Conservation (phyloP, 2,888 invertebrate genomes). For the Stramonita haemastoma region DNA sequence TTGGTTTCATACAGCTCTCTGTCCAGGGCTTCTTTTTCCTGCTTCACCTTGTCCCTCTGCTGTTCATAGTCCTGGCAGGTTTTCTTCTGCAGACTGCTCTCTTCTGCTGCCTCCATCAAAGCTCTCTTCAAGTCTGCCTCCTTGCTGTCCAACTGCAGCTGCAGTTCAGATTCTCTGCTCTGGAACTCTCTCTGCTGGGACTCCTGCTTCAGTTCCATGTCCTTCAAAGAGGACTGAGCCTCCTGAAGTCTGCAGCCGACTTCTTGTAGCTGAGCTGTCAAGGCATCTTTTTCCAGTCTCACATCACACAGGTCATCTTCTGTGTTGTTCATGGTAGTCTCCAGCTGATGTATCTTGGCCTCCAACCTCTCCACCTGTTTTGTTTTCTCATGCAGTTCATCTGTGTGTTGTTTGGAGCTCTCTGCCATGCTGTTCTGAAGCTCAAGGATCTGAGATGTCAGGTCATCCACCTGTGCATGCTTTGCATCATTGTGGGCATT, state of each 20-base stretch:
- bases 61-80: conserved; percentile 14
- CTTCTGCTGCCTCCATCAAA: conserved; percentile 38
- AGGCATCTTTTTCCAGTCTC: conserved; percentile 31
- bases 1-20: conserved; percentile 16
- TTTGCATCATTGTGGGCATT: not conserved
- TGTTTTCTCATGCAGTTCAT: conserved; percentile 43
- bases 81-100: conserved; percentile 1
- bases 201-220: conserved; percentile 36
- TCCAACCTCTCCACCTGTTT: conserved; percentile 46
- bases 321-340: conserved; percentile 34
- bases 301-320: conserved; percentile 40
- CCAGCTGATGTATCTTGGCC: conserved; percentile 29
- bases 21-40: conserved; percentile 39
- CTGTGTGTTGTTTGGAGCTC: conserved; percentile 24
- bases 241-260: not conserved
- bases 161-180: conserved; percentile 25
- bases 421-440: conserved; percentile 43
- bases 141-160: conserved; percentile 45
- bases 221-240: conserved; percentile 7
- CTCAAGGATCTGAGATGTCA: conserved; percentile 43
- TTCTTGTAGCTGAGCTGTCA: conserved; percentile 25
- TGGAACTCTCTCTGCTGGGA: conserved; percentile 28
- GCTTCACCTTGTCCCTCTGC: conserved; percentile 22
- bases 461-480: conserved; percentile 44
- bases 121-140: conserved; percentile 41